A percentile compares a stretch with the other conserved stretches of the same genome.
Conservation (phyloP, 2,888 invertebrate species). For the Agriopis leucophaearia region DNA sequence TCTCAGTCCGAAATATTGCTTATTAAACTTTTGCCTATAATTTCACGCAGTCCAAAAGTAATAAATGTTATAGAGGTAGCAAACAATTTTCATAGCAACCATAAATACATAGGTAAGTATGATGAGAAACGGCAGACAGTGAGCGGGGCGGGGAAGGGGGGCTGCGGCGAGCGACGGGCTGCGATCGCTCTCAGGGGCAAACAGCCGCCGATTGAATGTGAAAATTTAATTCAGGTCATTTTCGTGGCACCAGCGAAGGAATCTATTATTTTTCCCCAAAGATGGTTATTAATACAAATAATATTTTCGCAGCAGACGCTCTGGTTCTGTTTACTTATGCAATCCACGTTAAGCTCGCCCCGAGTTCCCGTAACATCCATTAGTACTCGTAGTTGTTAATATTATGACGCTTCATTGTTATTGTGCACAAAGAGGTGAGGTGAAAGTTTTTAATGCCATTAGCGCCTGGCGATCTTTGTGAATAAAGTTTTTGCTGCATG, state of each 20-base stretch:
- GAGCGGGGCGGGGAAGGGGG: constrained; percentile 40
- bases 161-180: constrained; percentile 54
- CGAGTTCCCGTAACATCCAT: constrained; percentile 39
- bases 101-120: constrained; percentile 67
- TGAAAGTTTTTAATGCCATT: constrained; percentile 53
- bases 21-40: constrained; percentile 36
- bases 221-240: constrained; percentile 84
- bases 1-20: constrained; percentile 27
- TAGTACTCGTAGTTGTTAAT: constrained; percentile 51
- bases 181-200: constrained; percentile 78
- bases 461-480: constrained; percentile 51
- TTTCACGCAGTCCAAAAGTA: constrained; percentile 34
- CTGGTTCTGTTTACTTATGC: constrained; percentile 52
- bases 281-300: constrained; percentile 71
- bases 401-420: constrained; percentile 52
- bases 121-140: constrained; percentile 63
- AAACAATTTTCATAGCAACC: constrained; percentile 50
- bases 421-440: constrained; percentile 49
- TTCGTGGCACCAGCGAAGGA: constrained; percentile 72
- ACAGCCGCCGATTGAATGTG: constrained; percentile 82
- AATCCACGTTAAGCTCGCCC: constrained; percentile 50
- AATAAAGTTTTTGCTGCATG: constrained; percentile 47
- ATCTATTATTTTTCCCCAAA: constrained; percentile 78
- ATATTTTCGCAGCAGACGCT: constrained; percentile 55
- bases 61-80: constrained; percentile 38